These are phyloP conservation scores for Sympetrum striolatum DNA, from an alignment of 2,888 invertebrate species.

Conservation along the genomic window DNA sequence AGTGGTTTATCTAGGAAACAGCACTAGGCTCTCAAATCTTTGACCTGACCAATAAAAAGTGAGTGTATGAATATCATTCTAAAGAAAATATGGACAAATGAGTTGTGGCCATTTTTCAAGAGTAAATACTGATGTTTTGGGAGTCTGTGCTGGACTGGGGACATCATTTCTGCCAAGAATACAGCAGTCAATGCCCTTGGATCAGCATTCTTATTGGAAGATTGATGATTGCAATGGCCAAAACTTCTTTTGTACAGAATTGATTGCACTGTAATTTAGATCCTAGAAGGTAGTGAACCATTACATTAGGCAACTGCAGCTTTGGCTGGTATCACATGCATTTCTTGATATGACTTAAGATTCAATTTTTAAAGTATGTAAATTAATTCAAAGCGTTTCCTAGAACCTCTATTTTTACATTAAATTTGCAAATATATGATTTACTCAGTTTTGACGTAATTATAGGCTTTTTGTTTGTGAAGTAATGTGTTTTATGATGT, in stretches of 20 bases:
- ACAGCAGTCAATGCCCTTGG: constrained; percentile 30
- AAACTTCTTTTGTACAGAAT: constrained; percentile 35
- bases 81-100: constrained; percentile 24
- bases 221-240: constrained; percentile 24
- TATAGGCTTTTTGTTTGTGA: neutral
- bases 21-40: constrained; percentile 35
- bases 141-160: constrained; percentile 37
- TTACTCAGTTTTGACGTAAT: constrained; percentile 4
- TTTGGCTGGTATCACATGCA: constrained; percentile 31
- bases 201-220: constrained; percentile 33
- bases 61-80: constrained; percentile 38
- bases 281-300: constrained; percentile 8
- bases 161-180: constrained; percentile 40
- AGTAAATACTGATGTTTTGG: constrained; percentile 31
- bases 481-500: constrained; percentile 20
- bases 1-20: constrained; percentile 25
- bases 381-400: constrained; percentile 29
- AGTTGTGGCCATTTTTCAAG: constrained; percentile 33
- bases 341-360: constrained; percentile 25
- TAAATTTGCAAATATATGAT: constrained; percentile 22
- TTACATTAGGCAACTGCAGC: constrained; percentile 23
- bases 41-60: constrained; percentile 41
- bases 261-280: constrained; percentile 33
- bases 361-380: constrained; percentile 38
- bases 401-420: constrained; percentile 41